A percentile compares a stretch with the other conserved stretches of the same genome.
Conservation (phyloP, 2,888 invertebrate species). For the Escarpia spicata region DNA sequence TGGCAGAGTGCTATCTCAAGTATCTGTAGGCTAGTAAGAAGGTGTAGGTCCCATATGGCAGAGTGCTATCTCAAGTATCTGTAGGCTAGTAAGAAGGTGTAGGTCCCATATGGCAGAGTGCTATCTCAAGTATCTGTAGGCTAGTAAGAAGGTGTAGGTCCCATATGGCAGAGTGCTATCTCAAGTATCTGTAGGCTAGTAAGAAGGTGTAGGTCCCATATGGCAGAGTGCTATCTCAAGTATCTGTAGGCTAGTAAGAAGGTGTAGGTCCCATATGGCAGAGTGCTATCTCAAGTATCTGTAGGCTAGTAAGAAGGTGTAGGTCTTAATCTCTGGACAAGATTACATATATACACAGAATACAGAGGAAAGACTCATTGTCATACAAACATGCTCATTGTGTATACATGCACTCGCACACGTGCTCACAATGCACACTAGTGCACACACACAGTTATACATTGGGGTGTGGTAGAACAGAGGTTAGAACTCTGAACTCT, state of each 20-base stretch:
- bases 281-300: too few species aligned
- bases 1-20: background rate
- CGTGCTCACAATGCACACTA: too few species aligned
- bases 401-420: too few species aligned
- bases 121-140: background rate
- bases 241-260: background rate
- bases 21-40: background rate
- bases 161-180: background rate
- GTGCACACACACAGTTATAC: too few species aligned
- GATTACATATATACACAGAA: background rate
- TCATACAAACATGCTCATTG: background rate
- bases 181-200: background rate
- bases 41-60: background rate
- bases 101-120: background rate
- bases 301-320: background rate
- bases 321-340: background rate
- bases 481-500: too few species aligned
- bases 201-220: background rate
- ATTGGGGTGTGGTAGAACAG: too few species aligned
- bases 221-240: background rate
- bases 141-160: background rate
- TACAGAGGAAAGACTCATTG: background rate
- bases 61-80: background rate
- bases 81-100: background rate
- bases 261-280: too few species aligned